Percentiles rank a stretch among this genome's conserved stretches.
Evolutionary conservation across 2,888 invertebrate species (phyloP).

Genomic region (Nemotelus nigrinus): DNA sequence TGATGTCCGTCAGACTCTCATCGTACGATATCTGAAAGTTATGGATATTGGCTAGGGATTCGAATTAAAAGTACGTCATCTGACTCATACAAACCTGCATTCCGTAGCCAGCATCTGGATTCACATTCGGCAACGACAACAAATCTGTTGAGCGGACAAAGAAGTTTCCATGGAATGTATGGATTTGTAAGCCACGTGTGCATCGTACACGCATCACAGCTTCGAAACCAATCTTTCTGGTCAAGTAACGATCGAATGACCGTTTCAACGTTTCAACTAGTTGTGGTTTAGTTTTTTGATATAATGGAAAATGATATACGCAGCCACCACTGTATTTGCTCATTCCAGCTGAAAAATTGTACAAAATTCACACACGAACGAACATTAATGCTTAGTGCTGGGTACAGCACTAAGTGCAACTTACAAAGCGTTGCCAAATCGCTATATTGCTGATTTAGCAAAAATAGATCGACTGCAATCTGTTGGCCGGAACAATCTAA

Average conservation of each 20-base stretch:
- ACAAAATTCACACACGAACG: constrained; percentile 39
- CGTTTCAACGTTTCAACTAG: constrained; percentile 80
- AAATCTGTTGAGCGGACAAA: constrained; percentile 98
- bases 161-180: constrained; percentile 99
- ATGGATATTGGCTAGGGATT: background rate
- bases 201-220: constrained; percentile 98
- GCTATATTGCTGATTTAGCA: constrained; percentile 91
- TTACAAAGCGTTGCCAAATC: constrained; percentile 93
- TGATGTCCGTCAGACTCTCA: constrained; percentile 85
- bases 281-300: constrained; percentile 75
- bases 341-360: constrained; percentile 75
- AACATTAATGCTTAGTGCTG: background rate
- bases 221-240: constrained; percentile 97
- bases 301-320: constrained; percentile 91
- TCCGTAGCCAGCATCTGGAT: constrained; percentile 97
- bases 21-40: constrained; percentile 76
- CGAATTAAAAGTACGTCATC: background rate
- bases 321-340: constrained; percentile 95
- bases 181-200: constrained; percentile 91
- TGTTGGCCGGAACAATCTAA: constrained; percentile 97
- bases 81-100: constrained; percentile 79
- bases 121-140: constrained; percentile 94
- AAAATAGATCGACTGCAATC: constrained; percentile 94
- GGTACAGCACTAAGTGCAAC: constrained; percentile 58
- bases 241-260: constrained; percentile 87